Percentiles rank a stretch among this genome's conserved stretches.
Conservation (phyloP, 2,113 vertebrate genomes). For the rabbit (Oryctolagus cuniculus) region DNA sequence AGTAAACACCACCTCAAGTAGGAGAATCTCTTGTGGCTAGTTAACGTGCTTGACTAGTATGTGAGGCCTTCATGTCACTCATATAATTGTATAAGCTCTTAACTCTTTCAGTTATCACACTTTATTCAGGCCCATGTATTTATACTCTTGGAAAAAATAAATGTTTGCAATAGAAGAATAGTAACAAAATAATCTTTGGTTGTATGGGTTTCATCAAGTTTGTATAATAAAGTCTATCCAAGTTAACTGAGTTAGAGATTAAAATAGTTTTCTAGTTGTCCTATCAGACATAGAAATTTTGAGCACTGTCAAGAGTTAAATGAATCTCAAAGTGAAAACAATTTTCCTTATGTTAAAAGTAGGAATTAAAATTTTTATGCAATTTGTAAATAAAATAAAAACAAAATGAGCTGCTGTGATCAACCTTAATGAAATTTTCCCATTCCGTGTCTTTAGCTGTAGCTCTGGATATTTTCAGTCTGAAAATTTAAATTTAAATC, state of each 20-base stretch:
- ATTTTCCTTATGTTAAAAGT: background rate
- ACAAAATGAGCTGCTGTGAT: background rate
- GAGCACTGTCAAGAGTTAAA: background rate
- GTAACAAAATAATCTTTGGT: background rate
- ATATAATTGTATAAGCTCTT: background rate
- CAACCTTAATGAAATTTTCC: background rate
- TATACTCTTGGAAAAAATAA: constrained; percentile 31
- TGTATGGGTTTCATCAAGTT: background rate
- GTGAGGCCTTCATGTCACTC: background rate
- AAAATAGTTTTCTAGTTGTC: background rate
- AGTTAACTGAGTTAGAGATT: background rate
- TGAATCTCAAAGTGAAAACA: background rate
- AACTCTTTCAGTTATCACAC: background rate
- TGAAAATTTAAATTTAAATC: background rate
- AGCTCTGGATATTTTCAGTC: background rate
- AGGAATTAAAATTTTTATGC: background rate
- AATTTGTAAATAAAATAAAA: background rate
- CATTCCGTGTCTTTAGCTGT: background rate
- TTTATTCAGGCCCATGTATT: background rate
- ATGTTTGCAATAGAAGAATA: background rate
- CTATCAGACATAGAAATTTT: background rate
- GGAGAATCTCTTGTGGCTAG: background rate
- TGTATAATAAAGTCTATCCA: background rate
- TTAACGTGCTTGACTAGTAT: constrained; percentile 12
- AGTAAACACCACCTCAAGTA: background rate